These are phyloP conservation scores for Delphinus delphis DNA, from an alignment of 2,113 vertebrate species.

Conservation along the genomic window DNA sequence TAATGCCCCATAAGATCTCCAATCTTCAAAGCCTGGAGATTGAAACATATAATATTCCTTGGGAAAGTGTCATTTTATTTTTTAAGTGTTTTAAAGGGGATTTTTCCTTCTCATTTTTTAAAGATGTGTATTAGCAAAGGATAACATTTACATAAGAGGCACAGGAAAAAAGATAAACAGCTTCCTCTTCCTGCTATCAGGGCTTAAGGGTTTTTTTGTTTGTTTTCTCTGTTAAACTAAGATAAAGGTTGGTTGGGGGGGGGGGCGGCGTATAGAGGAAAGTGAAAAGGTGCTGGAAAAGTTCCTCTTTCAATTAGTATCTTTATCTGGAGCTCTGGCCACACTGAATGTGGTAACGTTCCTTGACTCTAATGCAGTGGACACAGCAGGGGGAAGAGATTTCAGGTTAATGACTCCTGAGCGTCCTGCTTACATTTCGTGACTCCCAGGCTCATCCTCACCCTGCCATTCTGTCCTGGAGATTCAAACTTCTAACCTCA, in stretches of 20 bases:
- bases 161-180: background rate
- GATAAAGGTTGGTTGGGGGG: background rate
- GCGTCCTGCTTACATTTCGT: background rate
- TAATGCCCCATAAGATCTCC: background rate
- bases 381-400: background rate
- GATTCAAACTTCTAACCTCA: background rate
- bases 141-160: background rate
- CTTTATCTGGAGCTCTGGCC: background rate
- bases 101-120: background rate
- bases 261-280: background rate
- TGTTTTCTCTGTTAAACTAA: background rate
- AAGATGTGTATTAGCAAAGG: background rate
- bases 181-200: background rate
- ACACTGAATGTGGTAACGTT: background rate
- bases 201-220: background rate
- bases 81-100: conserved; percentile 13
- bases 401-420: background rate
- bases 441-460: no score
- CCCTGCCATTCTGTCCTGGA: background rate
- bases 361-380: background rate
- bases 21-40: background rate
- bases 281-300: background rate
- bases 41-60: background rate
- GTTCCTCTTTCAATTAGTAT: background rate
- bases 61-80: background rate